phyloP scores from a whole-genome alignment of 2,888 invertebrate genomes.

The Xiphydria camelus region DNA sequence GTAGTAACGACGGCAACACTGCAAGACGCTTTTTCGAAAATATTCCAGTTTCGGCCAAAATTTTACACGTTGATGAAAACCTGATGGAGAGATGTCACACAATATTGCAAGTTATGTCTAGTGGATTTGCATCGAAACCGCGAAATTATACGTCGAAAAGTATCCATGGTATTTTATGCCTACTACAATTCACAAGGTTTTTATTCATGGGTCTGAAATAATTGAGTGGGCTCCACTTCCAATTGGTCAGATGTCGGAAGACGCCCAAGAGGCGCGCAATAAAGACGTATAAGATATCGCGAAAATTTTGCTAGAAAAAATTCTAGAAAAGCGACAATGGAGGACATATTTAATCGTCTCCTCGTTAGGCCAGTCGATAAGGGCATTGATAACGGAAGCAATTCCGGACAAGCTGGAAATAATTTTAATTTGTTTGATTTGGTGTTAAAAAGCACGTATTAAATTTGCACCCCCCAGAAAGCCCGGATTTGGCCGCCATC shows the following conservation, averaged over 20 bases:
- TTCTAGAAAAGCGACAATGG: slow-evolving; percentile 23
- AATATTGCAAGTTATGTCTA: slow-evolving; percentile 20
- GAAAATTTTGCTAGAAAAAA: slow-evolving; percentile 26
- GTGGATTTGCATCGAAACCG: slow-evolving; percentile 20
- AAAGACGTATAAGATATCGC: slow-evolving; percentile 24
- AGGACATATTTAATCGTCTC: slow-evolving; percentile 28
- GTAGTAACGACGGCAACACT: slow-evolving; percentile 24
- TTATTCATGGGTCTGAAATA: slow-evolving; percentile 26
- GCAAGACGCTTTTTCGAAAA: slow-evolving; percentile 21
- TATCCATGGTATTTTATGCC: slow-evolving; percentile 35
- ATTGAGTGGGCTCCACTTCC: slow-evolving; percentile 19
- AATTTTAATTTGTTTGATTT: no score
- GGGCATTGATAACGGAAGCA: no score
- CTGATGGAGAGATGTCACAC: slow-evolving; percentile 16
- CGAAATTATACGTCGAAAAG: slow-evolving; percentile 22
- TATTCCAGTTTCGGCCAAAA: slow-evolving; percentile 9
- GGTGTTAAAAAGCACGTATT: no score
- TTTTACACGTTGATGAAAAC: slow-evolving; percentile 13
- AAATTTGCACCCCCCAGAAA: no score
- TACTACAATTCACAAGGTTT: slow-evolving; percentile 28
- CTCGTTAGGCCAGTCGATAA: no score
- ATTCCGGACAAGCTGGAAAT: no score
- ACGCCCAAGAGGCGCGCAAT: slow-evolving; percentile 24
- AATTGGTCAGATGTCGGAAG: slow-evolving; percentile 23
- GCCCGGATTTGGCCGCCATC: no score